Evolutionary conservation across 92 coral and sea anemone genomes (phyloP).

Genomic region (Bergia puertoricense): DNA sequence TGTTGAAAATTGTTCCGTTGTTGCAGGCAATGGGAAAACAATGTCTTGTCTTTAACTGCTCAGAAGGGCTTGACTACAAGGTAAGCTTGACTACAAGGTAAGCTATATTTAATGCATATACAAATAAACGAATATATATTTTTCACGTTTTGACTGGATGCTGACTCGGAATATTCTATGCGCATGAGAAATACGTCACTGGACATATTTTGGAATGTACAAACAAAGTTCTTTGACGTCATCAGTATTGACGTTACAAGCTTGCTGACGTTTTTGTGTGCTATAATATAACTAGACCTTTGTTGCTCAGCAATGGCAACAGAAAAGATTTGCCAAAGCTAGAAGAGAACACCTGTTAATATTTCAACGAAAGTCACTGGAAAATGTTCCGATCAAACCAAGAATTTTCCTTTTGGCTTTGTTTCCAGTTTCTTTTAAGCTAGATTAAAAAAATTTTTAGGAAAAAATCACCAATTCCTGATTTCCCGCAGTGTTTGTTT

Average conservation of each 20-base stretch:
- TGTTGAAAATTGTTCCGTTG: background rate
- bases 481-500: background rate
- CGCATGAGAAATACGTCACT: too few relatives aligned
- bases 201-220: background rate
- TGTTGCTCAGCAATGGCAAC: too few relatives aligned
- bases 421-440: too few relatives aligned
- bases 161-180: too few relatives aligned
- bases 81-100: constrained; percentile 97
- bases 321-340: too few relatives aligned
- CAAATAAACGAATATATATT: background rate
- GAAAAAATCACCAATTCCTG: background rate
- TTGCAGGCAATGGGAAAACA: constrained; percentile 95
- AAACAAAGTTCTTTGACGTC: background rate
- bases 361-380: too few relatives aligned
- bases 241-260: background rate
- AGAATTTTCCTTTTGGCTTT: too few relatives aligned
- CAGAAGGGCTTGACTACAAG: constrained; percentile 97
- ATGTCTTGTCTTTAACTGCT: constrained; percentile 97
- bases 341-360: too few relatives aligned
- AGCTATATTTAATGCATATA: background rate
- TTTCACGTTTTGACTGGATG: too few relatives aligned
- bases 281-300: too few relatives aligned
- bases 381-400: too few relatives aligned
- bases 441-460: too few relatives aligned
- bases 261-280: background rate